These are phyloP conservation scores for Rhea americana DNA, from an alignment of 2,113 vertebrate genomes.

Conservation along the genomic window DNA sequence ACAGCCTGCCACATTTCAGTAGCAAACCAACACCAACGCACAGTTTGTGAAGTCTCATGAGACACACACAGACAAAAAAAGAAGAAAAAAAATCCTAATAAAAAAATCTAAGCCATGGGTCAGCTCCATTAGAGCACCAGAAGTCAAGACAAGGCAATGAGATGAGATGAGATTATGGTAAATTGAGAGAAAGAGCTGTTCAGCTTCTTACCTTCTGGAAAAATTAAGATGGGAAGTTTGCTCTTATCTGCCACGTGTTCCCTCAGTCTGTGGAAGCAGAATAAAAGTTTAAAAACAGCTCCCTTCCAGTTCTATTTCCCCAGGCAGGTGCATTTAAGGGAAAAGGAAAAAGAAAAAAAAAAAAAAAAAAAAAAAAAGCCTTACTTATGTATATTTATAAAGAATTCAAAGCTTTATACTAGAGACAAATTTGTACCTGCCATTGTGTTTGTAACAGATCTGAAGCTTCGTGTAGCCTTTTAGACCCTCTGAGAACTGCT, in stretches of 20 bases:
- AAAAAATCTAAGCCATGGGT: background rate
- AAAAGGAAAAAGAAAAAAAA: background rate
- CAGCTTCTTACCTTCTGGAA: slow-evolving; percentile 90
- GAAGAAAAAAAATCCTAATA: background rate
- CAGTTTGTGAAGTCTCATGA: background rate
- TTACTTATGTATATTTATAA: background rate
- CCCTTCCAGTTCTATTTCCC: background rate
- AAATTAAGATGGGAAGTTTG: slow-evolving; percentile 95
- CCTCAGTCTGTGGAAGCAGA: slow-evolving; percentile 79
- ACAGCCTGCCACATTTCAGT: background rate
- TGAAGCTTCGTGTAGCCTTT: background rate
- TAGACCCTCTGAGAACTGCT: background rate
- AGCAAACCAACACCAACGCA: background rate
- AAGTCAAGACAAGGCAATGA: background rate
- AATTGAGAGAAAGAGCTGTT: background rate
- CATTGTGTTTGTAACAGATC: background rate
- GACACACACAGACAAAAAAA: background rate
- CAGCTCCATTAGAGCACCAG: background rate
- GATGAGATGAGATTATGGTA: background rate
- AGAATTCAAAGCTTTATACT: background rate
- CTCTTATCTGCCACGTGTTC: slow-evolving; percentile 87
- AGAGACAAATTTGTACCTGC: background rate
- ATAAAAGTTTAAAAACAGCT: background rate
- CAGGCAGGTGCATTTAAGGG: background rate
- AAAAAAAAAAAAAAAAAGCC: background rate